A percentile compares a stretch with the other conserved stretches of the same genome.
Evolutionary conservation across 92 coral and sea anemone species (phyloP).

Genomic region (Palythoa grandis): DNA sequence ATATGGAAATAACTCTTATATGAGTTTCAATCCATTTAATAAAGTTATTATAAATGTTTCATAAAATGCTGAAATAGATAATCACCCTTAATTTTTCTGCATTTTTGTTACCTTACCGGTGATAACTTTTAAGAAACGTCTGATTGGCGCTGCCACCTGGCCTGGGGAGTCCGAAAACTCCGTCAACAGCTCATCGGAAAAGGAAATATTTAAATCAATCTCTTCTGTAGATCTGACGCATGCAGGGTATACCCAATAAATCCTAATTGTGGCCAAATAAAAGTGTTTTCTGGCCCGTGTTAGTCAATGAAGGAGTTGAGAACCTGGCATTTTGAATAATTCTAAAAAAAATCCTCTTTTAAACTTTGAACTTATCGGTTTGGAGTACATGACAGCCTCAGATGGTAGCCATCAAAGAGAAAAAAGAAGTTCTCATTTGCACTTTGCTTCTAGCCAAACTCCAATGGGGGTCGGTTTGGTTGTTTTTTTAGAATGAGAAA

Average conservation of each 20-base stretch:
- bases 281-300: not conserved
- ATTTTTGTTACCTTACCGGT: too few relatives aligned
- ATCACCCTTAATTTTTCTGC: too few relatives aligned
- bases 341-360: not conserved
- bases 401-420: not conserved
- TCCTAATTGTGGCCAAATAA: not conserved
- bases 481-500: not conserved
- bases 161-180: too few relatives aligned
- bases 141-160: too few relatives aligned
- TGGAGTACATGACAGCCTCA: not conserved
- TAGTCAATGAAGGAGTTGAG: not conserved
- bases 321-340: not conserved
- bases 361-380: not conserved
- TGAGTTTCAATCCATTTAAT: too few relatives aligned
- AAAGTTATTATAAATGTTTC: too few relatives aligned
- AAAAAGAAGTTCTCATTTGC: not conserved
- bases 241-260: not conserved
- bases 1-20: too few relatives aligned
- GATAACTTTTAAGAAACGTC: too few relatives aligned
- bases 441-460: not conserved
- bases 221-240: not conserved
- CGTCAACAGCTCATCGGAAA: conserved; percentile 17
- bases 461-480: conserved; percentile 32
- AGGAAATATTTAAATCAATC: conserved; percentile 8
- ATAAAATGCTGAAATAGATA: too few relatives aligned